These are phyloP conservation scores for Petrocephalus microphthalmus DNA, from an alignment of 2,113 vertebrate genomes.

Conservation along the genomic window DNA sequence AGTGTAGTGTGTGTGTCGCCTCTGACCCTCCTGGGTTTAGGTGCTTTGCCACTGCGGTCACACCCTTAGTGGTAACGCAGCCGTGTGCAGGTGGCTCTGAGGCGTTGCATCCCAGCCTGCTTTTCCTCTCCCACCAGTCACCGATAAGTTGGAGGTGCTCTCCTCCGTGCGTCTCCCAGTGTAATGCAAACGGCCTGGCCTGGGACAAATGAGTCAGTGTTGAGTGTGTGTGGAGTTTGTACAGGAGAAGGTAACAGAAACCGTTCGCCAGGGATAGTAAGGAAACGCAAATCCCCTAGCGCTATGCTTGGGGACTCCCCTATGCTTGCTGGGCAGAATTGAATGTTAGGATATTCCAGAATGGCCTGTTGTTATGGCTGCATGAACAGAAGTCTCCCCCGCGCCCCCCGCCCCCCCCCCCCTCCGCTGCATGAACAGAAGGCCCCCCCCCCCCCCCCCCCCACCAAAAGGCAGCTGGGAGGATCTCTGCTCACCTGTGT, in stretches of 20 bases:
- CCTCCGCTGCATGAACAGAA: too few species aligned
- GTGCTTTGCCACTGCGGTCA: background rate
- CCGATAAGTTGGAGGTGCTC: background rate
- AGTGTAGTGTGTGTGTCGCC: background rate
- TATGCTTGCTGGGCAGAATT: too few species aligned
- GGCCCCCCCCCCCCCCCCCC: too few species aligned
- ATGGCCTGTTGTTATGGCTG: background rate
- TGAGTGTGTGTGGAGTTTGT: background rate
- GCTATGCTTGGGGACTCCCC: too few species aligned
- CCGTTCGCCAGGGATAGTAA: background rate
- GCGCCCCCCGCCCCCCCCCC: too few species aligned
- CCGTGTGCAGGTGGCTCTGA: background rate
- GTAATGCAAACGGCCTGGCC: background rate
- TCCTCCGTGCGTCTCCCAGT: background rate
- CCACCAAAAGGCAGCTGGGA: background rate
- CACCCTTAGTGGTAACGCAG: background rate
- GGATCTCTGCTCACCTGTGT: background rate
- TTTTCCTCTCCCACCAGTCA: background rate
- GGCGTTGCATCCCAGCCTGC: background rate
- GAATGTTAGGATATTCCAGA: background rate
- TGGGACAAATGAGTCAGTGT: background rate
- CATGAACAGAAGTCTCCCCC: background rate
- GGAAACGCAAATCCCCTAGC: background rate
- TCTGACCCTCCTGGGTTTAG: background rate
- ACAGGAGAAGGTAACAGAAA: background rate